A percentile compares a stretch with the other conserved stretches of the same genome.
Conservation (phyloP, 2,888 invertebrate genomes). For the Liopterus haemorrhoidalis region DNA sequence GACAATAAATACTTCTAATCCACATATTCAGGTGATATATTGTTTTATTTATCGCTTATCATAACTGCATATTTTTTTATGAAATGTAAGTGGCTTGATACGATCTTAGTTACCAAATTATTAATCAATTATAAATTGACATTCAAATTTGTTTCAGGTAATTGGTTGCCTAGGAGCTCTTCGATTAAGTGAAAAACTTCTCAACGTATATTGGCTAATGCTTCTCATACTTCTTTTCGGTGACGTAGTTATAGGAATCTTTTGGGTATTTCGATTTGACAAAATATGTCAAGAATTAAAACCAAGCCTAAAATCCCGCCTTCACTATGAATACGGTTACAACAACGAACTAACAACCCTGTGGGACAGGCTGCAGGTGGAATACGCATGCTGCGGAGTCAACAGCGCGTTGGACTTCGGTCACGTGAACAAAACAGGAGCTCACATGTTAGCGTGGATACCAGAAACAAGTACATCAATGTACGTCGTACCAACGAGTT, state of each 20-base stretch:
- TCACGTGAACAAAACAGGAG: conserved; percentile 17
- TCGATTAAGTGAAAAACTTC: conserved; percentile 70
- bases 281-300: conserved; percentile 67
- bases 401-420: conserved; percentile 37
- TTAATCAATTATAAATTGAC: too few species aligned
- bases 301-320: conserved; percentile 53
- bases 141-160: conserved; percentile 58
- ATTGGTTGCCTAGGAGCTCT: conserved; percentile 78
- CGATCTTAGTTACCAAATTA: not conserved
- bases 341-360: conserved; percentile 67
- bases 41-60: conserved; percentile 7
- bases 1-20: not conserved
- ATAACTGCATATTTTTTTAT: not conserved
- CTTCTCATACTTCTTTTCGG: conserved; percentile 73
- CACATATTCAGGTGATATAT: too few species aligned
- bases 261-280: conserved; percentile 78
- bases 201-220: conserved; percentile 79
- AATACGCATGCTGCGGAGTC: conserved; percentile 74
- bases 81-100: not conserved
- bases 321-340: conserved; percentile 64
- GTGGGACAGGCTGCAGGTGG: conserved; percentile 72
- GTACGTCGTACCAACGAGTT: conserved; percentile 17
- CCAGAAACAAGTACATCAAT: conserved; percentile 34
- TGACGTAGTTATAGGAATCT: conserved; percentile 76
- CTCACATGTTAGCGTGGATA: conserved; percentile 34